Evolutionary conservation across 2,888 invertebrate genomes (phyloP), one percentile per base, ranked within the genome.

Genomic region (Scelioninae gen. 2): DNA sequence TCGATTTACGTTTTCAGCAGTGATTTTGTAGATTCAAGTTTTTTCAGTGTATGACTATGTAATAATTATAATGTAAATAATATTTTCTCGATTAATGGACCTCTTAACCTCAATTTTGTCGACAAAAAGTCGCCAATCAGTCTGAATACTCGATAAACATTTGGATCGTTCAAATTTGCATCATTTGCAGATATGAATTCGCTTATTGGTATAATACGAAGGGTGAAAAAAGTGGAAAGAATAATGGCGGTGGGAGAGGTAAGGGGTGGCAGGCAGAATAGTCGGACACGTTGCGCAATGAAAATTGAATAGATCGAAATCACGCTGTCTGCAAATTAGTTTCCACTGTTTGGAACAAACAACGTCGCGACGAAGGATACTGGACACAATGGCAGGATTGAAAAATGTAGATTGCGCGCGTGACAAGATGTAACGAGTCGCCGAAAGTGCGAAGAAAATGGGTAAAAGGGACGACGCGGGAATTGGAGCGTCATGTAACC

Each of bases 301-400:
- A 73, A 67, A 67, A 73, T 73, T 73, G 67, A 73, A 53, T 67
- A 61, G 73, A 73, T 73, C 61, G 73, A 57, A 67, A 73, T 67
- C 67, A 61, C 73, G 61, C 57, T 43, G 41, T 37, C 60, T 65
- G 72, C 58, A 67, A 73, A 65, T 61, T 61, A 61, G 60, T 73
- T 67, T 73, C 55, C 45, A 64, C 37, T 64, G 63, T 69, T 69
- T 69, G 70, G 55, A 63, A 63, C 70, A 70, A 70, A 70, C 70
- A 70, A 50, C 50, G 39, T 70, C 43, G 35, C 57, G 63, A 57
- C 50, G 57, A 58, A 52, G 63, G 48, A 46, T 58, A 58, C 50
- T 43, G 64, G 70, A 64, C 63, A 58, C 57, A 57, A 64, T 63
- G 63, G 57, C 31, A 55, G 52, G 57, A 71, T 71, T 71, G 70